These are phyloP conservation scores for Pempheris klunzingeri DNA, from an alignment of 2,797 vertebrate genomes.

Conservation along the genomic window DNA sequence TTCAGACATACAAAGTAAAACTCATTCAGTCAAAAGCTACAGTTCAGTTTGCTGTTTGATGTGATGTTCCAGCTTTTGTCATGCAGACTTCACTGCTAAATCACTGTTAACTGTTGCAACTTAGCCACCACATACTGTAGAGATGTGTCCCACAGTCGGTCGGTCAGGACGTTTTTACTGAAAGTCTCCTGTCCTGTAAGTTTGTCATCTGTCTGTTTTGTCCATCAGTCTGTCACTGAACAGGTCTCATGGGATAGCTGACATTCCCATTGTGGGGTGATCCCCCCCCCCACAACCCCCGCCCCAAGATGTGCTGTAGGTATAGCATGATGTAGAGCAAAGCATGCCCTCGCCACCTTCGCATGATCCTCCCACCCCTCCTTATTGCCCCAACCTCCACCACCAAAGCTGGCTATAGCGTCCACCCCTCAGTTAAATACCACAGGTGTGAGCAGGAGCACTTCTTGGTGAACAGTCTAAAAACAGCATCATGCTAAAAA, in stretches of 20 bases:
- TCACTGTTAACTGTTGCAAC: conserved; percentile 20
- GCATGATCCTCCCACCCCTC: conserved; percentile 51
- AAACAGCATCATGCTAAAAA: neutral
- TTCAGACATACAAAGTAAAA: neutral
- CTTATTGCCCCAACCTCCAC: neutral
- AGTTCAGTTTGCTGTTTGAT: conserved; percentile 11
- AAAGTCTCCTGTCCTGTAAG: conserved; percentile 47
- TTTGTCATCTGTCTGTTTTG: conserved; percentile 86
- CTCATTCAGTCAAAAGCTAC: neutral
- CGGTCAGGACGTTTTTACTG: conserved; percentile 34
- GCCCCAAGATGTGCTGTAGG: conserved; percentile 90
- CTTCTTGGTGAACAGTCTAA: neutral
- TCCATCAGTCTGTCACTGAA: conserved; percentile 96
- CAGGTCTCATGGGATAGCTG: conserved; percentile 99
- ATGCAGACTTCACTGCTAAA: conserved; percentile 26
- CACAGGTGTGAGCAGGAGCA: neutral
- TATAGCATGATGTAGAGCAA: conserved; percentile 83
- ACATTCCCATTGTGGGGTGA: conserved; percentile 89
- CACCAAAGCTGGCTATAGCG: neutral
- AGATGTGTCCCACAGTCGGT: conserved; percentile 13
- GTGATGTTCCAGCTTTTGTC: conserved; percentile 13
- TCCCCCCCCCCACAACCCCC: conserved; percentile 70
- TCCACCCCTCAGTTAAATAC: conserved; percentile 1
- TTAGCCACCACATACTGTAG: conserved; percentile 7
- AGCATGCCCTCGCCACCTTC: conserved; percentile 61